Evolutionary conservation across 23 tunicate genomes (phyloP).

Genomic region (Styela clava): DNA sequence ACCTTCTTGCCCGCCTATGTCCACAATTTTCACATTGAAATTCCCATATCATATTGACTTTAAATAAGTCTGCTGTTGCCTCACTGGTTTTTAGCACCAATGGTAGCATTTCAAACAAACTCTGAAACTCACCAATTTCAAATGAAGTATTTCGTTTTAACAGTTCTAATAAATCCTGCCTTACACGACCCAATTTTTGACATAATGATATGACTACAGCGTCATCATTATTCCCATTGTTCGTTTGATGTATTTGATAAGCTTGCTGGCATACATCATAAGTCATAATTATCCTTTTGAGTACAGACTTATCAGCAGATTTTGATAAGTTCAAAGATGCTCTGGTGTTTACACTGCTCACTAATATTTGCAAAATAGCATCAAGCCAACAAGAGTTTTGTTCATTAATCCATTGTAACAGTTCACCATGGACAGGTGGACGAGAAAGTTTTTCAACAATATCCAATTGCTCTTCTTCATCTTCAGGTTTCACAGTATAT

Average conservation of each 20-base stretch:
- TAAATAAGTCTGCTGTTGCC: neutral
- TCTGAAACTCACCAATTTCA: conserved; percentile 7
- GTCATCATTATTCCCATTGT: neutral
- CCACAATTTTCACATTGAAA: conserved; percentile 58
- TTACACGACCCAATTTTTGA: neutral
- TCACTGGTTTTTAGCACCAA: neutral
- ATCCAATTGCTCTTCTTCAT: neutral
- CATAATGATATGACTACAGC: neutral
- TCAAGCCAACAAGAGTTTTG: conserved; percentile 68
- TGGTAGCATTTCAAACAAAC: conserved; percentile 10
- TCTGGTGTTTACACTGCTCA: conserved; percentile 22
- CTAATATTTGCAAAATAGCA: conserved; percentile 38
- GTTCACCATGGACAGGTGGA: neutral
- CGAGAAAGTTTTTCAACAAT: neutral
- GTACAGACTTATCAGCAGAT: neutral
- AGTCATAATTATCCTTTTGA: neutral
- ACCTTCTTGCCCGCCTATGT: conserved; percentile 27
- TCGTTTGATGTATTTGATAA: neutral
- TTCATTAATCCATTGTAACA: conserved; percentile 53
- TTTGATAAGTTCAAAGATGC: neutral
- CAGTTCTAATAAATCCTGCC: neutral
- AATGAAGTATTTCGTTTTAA: neutral
- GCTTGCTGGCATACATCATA: conserved; percentile 6
- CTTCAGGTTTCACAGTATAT: neutral
- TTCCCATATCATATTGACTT: conserved; percentile 38